Evolutionary conservation across 2,797 vertebrate species (phyloP), one percentile per base, ranked within the genome.

Genomic region (Numenius phaeopus): DNA sequence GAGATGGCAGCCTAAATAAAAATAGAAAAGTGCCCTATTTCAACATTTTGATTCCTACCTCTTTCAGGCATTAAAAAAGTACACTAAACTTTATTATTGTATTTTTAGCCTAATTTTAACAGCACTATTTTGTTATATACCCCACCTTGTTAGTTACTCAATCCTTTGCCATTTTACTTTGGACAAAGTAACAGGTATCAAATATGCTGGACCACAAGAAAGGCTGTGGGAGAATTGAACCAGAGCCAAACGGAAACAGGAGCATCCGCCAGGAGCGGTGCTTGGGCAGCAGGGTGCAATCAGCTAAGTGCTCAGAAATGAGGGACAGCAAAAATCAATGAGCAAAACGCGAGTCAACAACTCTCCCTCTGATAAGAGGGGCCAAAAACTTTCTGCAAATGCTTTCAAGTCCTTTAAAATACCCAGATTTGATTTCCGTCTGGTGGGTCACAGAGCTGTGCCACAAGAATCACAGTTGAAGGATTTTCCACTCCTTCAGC

Each of bases 211-310:
- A 19, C 24, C 30, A 62, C 19, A 11, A 58, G 27, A 24, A 70
- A 14, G 3, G 11, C 27, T n/a, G 20, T 19, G 30, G 0, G 1
- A 71, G 14, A n/a, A 23, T 9, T 4, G 16, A 54, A 30, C 21
- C 13, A 11, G 8, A 52, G 21, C 24, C 16, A 27, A 49, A 42
- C 3, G 12, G 23, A 14, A n/a, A 17, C 6, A 23, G 46, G 22
- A 32, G 26, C 32, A 49, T 13, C 26, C 6, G 4, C 11, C 34
- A 7, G 8, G 5, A 20, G 12, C 40, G 34, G 55, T 4, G 14
- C 69, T n/a, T 9, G 26, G 21, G 23, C 19, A 20, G 22, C 42
- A 29, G 2, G 6, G 22, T 24, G 29, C 22, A 7, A 4, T 5
- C 2, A 29, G 10, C 9, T 23, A 9, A 24, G 8, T 21, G n/a